Evolutionary conservation across 2,797 vertebrate genomes (phyloP).

Genomic region (Artibeus jamaicensis): DNA sequence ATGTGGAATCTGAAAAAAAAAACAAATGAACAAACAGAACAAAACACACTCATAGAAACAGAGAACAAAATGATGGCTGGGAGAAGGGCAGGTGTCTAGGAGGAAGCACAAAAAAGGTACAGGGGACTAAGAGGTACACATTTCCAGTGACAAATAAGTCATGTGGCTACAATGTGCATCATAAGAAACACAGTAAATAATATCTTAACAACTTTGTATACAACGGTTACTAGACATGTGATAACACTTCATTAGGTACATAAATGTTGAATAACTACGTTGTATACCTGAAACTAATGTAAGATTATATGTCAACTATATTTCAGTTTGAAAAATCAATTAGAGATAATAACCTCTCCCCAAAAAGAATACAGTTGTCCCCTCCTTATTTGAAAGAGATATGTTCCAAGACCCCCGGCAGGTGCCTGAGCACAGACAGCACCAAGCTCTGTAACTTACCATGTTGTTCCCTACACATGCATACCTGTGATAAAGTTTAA

Average conservation of each 20-base stretch:
- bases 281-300: not conserved
- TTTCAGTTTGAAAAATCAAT: not conserved
- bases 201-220: not conserved
- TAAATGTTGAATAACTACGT: not conserved
- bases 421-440: not conserved
- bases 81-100: not conserved
- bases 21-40: not conserved
- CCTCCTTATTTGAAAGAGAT: not conserved
- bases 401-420: not conserved
- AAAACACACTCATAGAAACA: not conserved
- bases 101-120: not conserved
- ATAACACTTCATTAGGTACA: not conserved
- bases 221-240: not conserved
- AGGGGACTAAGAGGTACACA: not conserved
- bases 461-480: not conserved
- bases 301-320: not conserved
- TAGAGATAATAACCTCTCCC: not conserved
- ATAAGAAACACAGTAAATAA: not conserved
- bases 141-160: not conserved
- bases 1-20: not conserved
- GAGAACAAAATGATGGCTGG: not conserved
- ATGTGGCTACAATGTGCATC: not conserved
- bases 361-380: not conserved
- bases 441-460: not conserved
- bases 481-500: not conserved